Conservation (phyloP, 2,797 vertebrate genomes). For the Arctocebus calabarensis region DNA sequence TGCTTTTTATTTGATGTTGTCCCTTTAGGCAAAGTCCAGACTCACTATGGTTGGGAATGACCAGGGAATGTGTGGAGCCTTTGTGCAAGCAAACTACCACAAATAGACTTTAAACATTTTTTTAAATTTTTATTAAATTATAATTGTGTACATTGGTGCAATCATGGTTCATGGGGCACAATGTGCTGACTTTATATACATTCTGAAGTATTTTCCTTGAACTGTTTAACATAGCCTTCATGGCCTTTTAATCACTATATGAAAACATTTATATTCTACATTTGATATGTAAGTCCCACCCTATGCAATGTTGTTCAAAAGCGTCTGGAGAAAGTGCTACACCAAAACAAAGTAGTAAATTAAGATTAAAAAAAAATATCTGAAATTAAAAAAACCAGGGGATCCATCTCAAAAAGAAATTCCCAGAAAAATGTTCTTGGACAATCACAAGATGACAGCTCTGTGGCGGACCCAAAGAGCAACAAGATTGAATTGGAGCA, state of each 20-base stretch:
- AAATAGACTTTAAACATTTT: neutral
- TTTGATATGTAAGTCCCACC: neutral
- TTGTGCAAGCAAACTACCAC: neutral
- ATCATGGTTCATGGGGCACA: no score
- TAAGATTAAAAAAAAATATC: neutral
- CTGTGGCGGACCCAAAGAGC: neutral
- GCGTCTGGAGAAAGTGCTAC: neutral
- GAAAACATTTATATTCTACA: no score
- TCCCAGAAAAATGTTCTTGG: neutral
- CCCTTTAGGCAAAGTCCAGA: neutral
- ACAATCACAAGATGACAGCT: neutral
- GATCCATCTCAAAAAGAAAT: neutral
- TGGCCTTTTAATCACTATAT: no score
- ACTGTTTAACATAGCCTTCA: no score
- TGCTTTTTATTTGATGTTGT: neutral
- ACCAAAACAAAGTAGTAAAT: conserved; percentile 32
- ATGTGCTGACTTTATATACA: no score
- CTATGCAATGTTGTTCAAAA: neutral
- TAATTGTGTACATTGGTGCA: no score
- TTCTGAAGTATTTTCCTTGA: no score
- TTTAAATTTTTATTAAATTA: no score
- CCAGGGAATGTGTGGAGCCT: neutral
- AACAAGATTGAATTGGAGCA: neutral
- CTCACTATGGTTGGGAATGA: neutral
- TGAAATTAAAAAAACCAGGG: neutral